A percentile compares a stretch with the other conserved stretches of the same genome.
Evolutionary conservation across 2,888 invertebrate species (phyloP).

Genomic region (Drosophila percnosoma): DNA sequence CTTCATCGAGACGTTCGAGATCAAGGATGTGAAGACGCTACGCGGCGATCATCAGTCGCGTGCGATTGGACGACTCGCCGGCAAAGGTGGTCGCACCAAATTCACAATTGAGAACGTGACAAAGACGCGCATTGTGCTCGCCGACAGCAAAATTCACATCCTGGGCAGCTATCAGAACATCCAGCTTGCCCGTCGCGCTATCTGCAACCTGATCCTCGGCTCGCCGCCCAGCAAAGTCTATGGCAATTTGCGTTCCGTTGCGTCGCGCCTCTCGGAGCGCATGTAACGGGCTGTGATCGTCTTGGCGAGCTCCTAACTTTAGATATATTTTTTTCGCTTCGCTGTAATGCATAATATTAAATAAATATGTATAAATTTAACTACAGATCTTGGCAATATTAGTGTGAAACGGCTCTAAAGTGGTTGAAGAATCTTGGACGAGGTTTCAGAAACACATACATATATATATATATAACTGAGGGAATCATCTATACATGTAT

Average conservation of each 20-base stretch:
- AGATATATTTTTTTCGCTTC: conserved; percentile 20
- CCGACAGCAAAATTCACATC: conserved; percentile 98
- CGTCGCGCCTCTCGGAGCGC: conserved; percentile 92
- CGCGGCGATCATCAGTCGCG: conserved; percentile 97
- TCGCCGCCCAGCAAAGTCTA: conserved; percentile 99
- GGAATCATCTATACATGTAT: not conserved
- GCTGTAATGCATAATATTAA: conserved; percentile 45
- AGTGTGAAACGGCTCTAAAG: not conserved
- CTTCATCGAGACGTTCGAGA: conserved; percentile 98
- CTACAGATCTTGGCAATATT: not conserved
- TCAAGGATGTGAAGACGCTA: conserved; percentile 97
- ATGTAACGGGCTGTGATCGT: conserved; percentile 86
- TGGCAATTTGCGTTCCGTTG: conserved; percentile 95
- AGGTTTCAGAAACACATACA: not conserved
- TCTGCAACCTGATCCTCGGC: conserved; percentile 98
- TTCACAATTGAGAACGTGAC: conserved; percentile 99
- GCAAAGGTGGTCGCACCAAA: conserved; percentile 98
- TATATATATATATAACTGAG: not conserved
- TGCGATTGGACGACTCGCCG: conserved; percentile 97
- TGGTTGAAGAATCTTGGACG: too few species aligned
- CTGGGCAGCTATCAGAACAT: conserved; percentile 99
- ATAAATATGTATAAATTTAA: conserved; percentile 48
- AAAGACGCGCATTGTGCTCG: conserved; percentile 98
- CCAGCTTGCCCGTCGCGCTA: conserved; percentile 95
- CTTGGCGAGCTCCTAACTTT: conserved; percentile 20